These are phyloP conservation scores for Tortricodes alternella DNA, from an alignment of 2,888 invertebrate species.

Conservation along the genomic window DNA sequence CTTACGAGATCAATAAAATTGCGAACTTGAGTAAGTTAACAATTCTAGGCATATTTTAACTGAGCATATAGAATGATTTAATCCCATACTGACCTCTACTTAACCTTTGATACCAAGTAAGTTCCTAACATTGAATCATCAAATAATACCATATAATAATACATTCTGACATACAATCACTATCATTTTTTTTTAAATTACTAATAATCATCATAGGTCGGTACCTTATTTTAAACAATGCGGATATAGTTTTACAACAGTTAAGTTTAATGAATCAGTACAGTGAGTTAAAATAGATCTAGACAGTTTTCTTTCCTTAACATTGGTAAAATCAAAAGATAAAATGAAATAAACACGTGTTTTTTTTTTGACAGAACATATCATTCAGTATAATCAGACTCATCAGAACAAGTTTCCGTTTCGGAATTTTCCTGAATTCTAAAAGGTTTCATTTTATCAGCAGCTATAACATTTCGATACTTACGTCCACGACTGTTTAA, in stretches of 20 bases:
- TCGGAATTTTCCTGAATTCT: conserved; percentile 3
- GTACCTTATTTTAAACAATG: too few species aligned
- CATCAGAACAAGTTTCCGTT: not conserved
- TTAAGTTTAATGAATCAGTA: not conserved
- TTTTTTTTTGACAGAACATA: not conserved
- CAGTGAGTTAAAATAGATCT: not conserved
- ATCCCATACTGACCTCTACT: not conserved
- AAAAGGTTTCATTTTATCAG: conserved; percentile 29
- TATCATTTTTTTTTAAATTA: not conserved
- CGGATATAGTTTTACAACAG: too few species aligned
- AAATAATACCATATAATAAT: too few species aligned
- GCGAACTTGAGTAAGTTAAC: too few species aligned
- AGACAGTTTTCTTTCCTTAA: too few species aligned
- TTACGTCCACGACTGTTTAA: conserved; percentile 19
- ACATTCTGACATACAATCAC: not conserved
- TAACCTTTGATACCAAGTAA: too few species aligned
- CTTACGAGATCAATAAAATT: conserved; percentile 1
- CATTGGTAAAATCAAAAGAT: too few species aligned
- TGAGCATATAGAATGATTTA: not conserved
- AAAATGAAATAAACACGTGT: not conserved
- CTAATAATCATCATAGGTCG: too few species aligned
- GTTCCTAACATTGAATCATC: not conserved
- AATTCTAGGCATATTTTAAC: too few species aligned
- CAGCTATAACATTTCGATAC: conserved; percentile 21
- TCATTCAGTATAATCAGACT: not conserved